These are phyloP conservation scores for Trichacis sp. DNA, from an alignment of 2,888 invertebrate species.

Conservation along the genomic window DNA sequence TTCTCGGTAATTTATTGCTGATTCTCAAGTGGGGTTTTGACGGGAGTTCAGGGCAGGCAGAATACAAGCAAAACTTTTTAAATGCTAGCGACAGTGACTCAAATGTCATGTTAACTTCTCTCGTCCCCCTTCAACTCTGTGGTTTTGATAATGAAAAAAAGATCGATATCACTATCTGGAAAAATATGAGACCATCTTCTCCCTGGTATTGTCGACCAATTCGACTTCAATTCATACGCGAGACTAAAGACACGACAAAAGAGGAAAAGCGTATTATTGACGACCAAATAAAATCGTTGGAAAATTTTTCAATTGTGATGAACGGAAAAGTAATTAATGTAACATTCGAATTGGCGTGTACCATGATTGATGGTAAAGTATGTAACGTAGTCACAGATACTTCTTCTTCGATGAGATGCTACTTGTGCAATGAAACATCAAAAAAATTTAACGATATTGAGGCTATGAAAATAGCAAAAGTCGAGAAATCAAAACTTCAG, in stretches of 20 bases:
- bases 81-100: neutral
- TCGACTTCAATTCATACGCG: conserved; percentile 31
- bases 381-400: conserved; percentile 26
- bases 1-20: neutral
- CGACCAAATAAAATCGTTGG: conserved; percentile 26
- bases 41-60: too few relatives aligned
- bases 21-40: conserved; percentile 7
- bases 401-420: conserved; percentile 33
- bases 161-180: too few relatives aligned
- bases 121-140: conserved; percentile 15
- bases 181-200: too few relatives aligned
- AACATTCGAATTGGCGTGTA: neutral
- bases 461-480: neutral
- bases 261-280: conserved; percentile 17
- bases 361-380: too few relatives aligned
- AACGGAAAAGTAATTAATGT: too few relatives aligned
- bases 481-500: too few relatives aligned
- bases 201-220: too few relatives aligned
- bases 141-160: neutral
- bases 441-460: conserved; percentile 38
- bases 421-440: conserved; percentile 33
- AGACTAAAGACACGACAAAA: conserved; percentile 7
- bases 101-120: too few relatives aligned
- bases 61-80: too few relatives aligned
- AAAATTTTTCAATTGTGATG: conserved; percentile 6